A percentile compares a stretch with the other conserved stretches of the same genome.
Evolutionary conservation across 30 jellyfish, hydroid and myxozoan species (phyloP).

Genomic region (Calvadosia cruxmelitensis): DNA sequence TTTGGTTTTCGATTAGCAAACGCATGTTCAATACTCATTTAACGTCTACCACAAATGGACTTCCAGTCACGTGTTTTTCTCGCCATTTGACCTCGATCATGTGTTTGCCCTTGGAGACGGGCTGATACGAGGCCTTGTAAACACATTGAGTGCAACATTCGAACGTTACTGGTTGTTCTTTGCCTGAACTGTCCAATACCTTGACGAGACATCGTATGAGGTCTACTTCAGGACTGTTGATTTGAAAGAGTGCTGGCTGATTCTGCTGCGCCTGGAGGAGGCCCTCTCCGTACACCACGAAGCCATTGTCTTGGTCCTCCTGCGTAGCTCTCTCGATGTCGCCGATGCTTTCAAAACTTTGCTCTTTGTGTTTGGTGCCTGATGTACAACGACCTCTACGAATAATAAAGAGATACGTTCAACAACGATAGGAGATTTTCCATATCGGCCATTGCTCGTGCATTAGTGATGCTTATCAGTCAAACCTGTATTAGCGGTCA

Average conservation of each 20-base stretch:
- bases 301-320: too few species aligned
- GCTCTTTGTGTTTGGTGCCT: too few species aligned
- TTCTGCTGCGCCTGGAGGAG: background rate
- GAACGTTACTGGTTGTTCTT: background rate
- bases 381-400: too few species aligned
- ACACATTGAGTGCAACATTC: background rate
- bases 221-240: background rate
- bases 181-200: background rate
- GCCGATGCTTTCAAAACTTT: too few species aligned
- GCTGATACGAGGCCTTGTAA: background rate
- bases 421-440: too few species aligned
- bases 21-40: background rate
- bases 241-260: background rate
- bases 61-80: background rate
- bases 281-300: background rate
- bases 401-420: too few species aligned
- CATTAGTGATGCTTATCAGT: too few species aligned
- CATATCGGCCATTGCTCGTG: too few species aligned
- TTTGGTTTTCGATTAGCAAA: background rate
- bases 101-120: background rate
- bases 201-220: background rate
- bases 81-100: background rate
- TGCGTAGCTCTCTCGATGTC: too few species aligned
- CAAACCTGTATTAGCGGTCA: too few species aligned
- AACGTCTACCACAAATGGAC: background rate